Percentiles rank a stretch among this genome's conserved stretches.
Conservation (phyloP, 2,113 vertebrate genomes). For the Leptocoma aspasia region DNA sequence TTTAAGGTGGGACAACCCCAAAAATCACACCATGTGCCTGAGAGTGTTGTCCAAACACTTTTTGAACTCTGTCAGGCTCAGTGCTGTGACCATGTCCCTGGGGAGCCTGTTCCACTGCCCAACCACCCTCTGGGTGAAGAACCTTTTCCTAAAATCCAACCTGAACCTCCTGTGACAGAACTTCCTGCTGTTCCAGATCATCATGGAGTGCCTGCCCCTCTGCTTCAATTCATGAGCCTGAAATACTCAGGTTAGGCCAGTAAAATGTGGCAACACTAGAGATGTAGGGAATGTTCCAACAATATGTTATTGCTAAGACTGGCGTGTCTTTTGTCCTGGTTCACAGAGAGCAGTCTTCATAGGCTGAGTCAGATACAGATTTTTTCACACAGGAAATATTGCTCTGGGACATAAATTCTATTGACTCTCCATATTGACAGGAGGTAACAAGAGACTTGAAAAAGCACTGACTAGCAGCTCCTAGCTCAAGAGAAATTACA, state of each 20-base stretch:
- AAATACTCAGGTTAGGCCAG: background rate
- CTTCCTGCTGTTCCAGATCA: background rate
- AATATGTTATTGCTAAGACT: background rate
- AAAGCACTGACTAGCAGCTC: background rate
- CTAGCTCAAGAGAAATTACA: background rate
- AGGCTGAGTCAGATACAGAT: background rate
- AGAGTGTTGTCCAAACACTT: background rate
- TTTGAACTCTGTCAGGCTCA: fast-evolving
- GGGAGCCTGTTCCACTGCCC: background rate
- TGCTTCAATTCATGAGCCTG: background rate
- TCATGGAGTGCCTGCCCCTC: background rate
- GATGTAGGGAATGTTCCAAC: background rate
- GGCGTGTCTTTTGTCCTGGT: background rate
- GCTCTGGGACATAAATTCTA: background rate
- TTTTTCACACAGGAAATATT: background rate
- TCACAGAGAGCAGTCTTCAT: background rate
- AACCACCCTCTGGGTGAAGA: background rate
- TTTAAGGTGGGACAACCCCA: background rate
- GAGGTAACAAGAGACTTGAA: constrained; percentile 10
- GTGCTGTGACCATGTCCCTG: background rate
- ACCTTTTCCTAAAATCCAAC: background rate
- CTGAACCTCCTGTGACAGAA: fast-evolving
- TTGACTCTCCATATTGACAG: background rate
- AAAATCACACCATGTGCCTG: background rate
- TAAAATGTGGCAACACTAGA: background rate